phyloP scores from a whole-genome alignment of 2,797 vertebrate species.

The Anisognathus igniventris region DNA sequence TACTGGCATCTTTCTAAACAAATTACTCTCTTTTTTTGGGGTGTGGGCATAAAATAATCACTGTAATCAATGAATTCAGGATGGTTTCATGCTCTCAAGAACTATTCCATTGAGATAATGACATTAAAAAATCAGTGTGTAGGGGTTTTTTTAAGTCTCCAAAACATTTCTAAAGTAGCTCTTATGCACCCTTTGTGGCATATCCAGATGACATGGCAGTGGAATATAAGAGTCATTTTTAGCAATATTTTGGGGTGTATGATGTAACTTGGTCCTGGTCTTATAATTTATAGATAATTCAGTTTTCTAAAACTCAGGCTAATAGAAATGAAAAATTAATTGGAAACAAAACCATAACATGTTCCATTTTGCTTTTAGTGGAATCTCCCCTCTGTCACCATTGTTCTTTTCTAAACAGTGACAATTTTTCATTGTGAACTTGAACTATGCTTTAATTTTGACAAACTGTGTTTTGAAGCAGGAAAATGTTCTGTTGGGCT shows the following conservation, averaged over 20 bases:
- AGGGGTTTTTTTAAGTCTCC: background rate
- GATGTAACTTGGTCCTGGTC: background rate
- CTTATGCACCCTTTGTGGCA: background rate
- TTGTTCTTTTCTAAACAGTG: background rate
- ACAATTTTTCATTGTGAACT: background rate
- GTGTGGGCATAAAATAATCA: background rate
- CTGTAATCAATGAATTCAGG: background rate
- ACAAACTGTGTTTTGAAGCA: background rate
- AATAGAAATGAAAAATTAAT: background rate
- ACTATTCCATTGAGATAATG: background rate
- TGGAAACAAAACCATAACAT: background rate
- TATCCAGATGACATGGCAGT: background rate
- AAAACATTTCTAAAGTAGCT: background rate
- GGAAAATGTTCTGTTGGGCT: background rate
- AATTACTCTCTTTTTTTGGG: accelerated
- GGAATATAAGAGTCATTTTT: background rate
- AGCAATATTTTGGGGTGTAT: background rate
- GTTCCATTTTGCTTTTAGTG: background rate
- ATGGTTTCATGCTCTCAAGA: background rate
- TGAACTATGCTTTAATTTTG: background rate
- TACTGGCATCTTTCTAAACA: background rate
- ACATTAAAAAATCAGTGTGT: background rate
- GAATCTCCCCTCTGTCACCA: background rate
- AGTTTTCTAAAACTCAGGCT: background rate
- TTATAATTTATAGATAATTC: background rate